Evolutionary conservation across 1,140 invertebrate genomes (phyloP).

Genomic region (Trypoxylus dichotomus): DNA sequence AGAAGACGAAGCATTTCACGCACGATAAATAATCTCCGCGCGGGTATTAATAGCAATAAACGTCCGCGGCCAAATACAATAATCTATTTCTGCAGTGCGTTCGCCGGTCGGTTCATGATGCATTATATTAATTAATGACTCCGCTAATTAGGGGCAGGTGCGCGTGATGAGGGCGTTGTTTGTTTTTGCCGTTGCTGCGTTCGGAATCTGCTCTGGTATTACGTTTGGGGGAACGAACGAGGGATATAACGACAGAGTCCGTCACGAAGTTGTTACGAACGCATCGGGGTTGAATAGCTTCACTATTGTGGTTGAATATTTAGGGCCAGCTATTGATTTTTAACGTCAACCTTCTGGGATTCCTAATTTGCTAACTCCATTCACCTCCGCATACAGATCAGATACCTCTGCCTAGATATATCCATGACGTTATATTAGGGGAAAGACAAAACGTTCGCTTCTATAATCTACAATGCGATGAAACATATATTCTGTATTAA

Average conservation of each 20-base stretch:
- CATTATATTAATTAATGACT: slow-evolving; percentile 30
- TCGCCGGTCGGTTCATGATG: slow-evolving; percentile 13
- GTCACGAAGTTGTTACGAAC: not conserved
- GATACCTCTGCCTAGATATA: no score
- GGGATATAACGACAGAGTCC: not conserved
- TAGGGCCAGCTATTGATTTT: no score
- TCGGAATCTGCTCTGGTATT: not conserved
- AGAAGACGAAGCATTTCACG: slow-evolving; percentile 26
- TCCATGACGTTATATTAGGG: no score
- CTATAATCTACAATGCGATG: no score
- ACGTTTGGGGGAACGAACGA: not conserved
- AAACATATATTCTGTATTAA: no score
- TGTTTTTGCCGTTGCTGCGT: not conserved
- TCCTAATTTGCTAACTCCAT: not conserved
- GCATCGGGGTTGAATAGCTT: no score
- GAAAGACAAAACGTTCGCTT: no score
- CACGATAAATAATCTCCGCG: slow-evolving; percentile 22
- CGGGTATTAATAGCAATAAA: slow-evolving; percentile 5
- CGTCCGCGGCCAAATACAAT: slow-evolving; percentile 29
- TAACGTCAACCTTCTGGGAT: no score
- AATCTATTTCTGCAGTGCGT: slow-evolving; percentile 26
- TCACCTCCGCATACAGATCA: no score
- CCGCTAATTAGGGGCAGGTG: slow-evolving; percentile 31
- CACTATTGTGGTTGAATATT: no score
- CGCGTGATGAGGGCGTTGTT: slow-evolving; percentile 15